Evolutionary conservation across 2,113 vertebrate species (phyloP).

Genomic region (Myocastor coypus): DNA sequence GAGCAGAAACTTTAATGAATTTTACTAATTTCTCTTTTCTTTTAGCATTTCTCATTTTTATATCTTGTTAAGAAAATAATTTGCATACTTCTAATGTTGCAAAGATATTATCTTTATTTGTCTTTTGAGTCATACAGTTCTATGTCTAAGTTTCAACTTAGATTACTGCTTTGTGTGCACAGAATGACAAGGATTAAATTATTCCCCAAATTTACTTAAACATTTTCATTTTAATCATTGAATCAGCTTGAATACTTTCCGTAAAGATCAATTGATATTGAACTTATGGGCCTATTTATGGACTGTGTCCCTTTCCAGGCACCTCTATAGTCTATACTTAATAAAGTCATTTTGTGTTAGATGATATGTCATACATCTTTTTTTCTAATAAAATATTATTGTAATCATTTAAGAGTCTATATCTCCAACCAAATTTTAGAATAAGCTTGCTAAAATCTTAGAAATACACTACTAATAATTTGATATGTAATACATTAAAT

Average conservation of each 20-base stretch:
- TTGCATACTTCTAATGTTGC: not conserved
- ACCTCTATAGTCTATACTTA: not conserved
- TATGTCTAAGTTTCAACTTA: not conserved
- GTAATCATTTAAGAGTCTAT: not conserved
- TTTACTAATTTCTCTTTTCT: not conserved
- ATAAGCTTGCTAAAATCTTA: not conserved
- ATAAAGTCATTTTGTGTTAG: not conserved
- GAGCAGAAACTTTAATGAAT: slow-evolving; percentile 6
- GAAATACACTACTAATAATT: not conserved
- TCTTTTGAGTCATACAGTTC: not conserved
- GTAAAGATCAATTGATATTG: not conserved
- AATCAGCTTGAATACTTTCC: not conserved
- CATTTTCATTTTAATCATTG: not conserved
- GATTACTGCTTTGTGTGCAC: not conserved
- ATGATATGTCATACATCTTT: not conserved
- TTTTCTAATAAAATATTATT: not conserved
- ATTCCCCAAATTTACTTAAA: not conserved
- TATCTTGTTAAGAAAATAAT: slow-evolving; percentile 2
- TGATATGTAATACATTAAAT: not conserved
- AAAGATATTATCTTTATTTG: not conserved
- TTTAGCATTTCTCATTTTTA: not conserved
- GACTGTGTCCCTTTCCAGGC: not conserved
- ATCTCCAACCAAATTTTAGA: not conserved
- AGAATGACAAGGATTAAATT: not conserved
- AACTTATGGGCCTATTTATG: not conserved